Base-by-base conservation (phyloP, 1,140 invertebrate genomes). In the Drosophila ananassae region DNA sequence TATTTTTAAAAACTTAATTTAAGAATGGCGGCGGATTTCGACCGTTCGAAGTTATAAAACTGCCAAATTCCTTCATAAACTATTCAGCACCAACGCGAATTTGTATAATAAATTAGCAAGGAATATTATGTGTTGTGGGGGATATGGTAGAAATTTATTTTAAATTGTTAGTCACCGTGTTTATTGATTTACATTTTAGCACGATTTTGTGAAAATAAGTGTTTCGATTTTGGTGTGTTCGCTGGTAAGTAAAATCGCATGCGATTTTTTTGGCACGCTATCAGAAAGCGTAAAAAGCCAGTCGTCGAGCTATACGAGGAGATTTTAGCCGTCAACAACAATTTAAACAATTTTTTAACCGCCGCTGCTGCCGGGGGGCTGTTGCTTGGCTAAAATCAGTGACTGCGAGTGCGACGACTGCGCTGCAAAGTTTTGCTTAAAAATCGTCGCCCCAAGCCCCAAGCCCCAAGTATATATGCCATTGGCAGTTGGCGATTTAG, bases 291-390 rank as follows among this genome's bases (percentile, higher is more conserved):
- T 52, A 39, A 63, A 66, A 63, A 67, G 63, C 22, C 64, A 61
- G 62, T 53, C 41, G 55, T 55, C 55, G 58, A 6, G 25, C 25
- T 28, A 28, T 28, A 28, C 25, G 47, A 67, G 63, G 46, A 28
- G 25, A 6, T 28, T 67, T 67, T 60, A 76, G 74, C 47, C 53
- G 59, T 73, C 73, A 61, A 73, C 77, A 77, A 71, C 78, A 75
- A 63, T 87, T 85, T 87, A 74, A 85, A 89, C 74, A 67, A 64
- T 82, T 82, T 82, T 28, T 85, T 74, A 78, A 89, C 74, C 69
- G 56, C 51, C 17, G 13, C 34, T 13, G 72, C 39, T 47, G 61
- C 57, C 62, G 46, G 44, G 50, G 8, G 32, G 53, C 55, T 77
- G 41, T 21, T 22, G 22, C 54, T n/a, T 34, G 47, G 50, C 34